Conservation (phyloP, 2,888 invertebrate genomes). For the Ornithoptera priamus region DNA sequence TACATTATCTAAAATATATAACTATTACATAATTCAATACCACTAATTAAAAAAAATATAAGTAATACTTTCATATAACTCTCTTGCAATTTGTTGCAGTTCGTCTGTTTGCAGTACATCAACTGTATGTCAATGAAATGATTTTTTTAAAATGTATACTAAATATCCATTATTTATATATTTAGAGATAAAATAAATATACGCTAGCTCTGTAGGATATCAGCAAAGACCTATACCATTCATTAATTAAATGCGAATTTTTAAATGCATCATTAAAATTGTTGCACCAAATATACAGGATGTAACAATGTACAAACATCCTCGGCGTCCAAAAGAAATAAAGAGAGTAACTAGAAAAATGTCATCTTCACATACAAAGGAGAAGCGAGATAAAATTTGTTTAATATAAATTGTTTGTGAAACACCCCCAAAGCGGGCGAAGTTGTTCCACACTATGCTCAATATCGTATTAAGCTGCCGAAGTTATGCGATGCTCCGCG, state of each 20-base stretch:
- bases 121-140: too few species aligned
- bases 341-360: not conserved
- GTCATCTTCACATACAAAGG: slow-evolving; percentile 11
- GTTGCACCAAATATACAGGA: too few species aligned
- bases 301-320: not conserved
- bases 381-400: slow-evolving; percentile 8
- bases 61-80: not conserved
- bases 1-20: too few species aligned
- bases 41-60: not conserved
- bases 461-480: not conserved
- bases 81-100: not conserved
- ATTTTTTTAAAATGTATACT: too few species aligned
- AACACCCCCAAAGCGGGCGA: slow-evolving; percentile 1
- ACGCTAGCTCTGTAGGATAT: too few species aligned
- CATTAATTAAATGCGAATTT: too few species aligned
- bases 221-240: too few species aligned
- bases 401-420: slow-evolving; percentile 21
- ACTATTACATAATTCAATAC: too few species aligned
- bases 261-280: too few species aligned
- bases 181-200: too few species aligned
- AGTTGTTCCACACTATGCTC: not conserved
- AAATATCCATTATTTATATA: too few species aligned
- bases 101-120: not conserved
- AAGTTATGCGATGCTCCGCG: not conserved
- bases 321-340: slow-evolving; percentile 1